A percentile compares a stretch with the other conserved stretches of the same genome.
Conservation (phyloP, 2,797 vertebrate species). For the Fringilla coelebs region DNA sequence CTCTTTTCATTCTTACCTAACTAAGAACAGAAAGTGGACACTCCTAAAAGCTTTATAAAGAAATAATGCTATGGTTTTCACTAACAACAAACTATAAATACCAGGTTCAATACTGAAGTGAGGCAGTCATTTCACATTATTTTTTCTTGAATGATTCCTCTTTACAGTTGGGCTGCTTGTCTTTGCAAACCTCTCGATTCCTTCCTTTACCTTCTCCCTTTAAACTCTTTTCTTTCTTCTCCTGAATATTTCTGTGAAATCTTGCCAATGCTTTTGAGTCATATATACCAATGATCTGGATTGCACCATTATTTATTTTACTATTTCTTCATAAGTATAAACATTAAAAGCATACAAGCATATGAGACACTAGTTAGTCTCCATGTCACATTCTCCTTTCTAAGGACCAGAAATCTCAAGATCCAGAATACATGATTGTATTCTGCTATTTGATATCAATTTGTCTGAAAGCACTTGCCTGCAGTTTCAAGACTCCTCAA, state of each 20-base stretch:
- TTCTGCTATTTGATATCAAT: constrained; percentile 12
- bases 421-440: not conserved
- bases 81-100: not conserved
- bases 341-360: not conserved
- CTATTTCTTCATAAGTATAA: not conserved
- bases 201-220: not conserved
- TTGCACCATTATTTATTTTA: not conserved
- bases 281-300: not conserved
- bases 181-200: not conserved
- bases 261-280: not conserved
- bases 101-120: not conserved
- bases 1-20: not conserved
- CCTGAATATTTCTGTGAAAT: not conserved
- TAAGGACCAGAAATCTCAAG: too few relatives aligned
- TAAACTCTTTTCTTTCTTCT: not conserved
- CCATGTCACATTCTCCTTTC: not conserved
- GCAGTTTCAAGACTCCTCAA: not conserved
- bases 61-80: not conserved
- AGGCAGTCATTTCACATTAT: not conserved
- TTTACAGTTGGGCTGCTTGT: not conserved
- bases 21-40: not conserved
- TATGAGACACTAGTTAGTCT: not conserved
- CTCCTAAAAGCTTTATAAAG: not conserved
- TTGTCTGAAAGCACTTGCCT: constrained; percentile 7
- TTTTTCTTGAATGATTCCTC: not conserved